Evolutionary conservation across 2,888 invertebrate genomes (phyloP).

Genomic region (Leptopilina myrica): DNA sequence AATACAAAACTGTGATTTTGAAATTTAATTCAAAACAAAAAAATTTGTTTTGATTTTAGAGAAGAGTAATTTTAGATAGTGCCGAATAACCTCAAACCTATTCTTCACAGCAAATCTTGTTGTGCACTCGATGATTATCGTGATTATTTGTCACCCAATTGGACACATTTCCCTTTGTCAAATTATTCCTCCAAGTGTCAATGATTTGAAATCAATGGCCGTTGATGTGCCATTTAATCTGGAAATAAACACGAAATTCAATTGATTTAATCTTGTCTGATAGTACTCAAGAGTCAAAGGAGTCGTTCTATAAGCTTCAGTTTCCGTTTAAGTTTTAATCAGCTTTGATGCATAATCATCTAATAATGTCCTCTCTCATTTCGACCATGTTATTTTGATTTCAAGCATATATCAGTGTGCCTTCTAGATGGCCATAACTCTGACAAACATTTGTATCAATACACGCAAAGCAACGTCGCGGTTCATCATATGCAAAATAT

Average conservation of each 20-base stretch:
- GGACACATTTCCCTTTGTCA: slow-evolving; percentile 78
- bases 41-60: slow-evolving; percentile 81
- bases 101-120: slow-evolving; percentile 78
- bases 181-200: slow-evolving; percentile 79
- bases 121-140: slow-evolving; percentile 76
- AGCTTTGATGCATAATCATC: slow-evolving; percentile 78
- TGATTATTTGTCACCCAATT: slow-evolving; percentile 84
- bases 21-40: too few relatives aligned
- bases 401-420: too few relatives aligned
- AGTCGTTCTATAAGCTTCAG: slow-evolving; percentile 80
- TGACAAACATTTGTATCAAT: too few relatives aligned
- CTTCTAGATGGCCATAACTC: too few relatives aligned
- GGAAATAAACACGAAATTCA: slow-evolving; percentile 82
- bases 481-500: too few relatives aligned
- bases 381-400: too few relatives aligned
- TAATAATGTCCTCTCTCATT: slow-evolving; percentile 74
- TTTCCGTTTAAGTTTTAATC: slow-evolving; percentile 78
- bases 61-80: slow-evolving; percentile 81
- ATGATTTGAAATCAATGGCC: slow-evolving; percentile 79
- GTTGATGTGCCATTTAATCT: slow-evolving; percentile 75
- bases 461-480: too few relatives aligned
- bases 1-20: too few relatives aligned
- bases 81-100: slow-evolving; percentile 69
- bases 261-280: slow-evolving; percentile 74
- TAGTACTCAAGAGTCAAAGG: slow-evolving; percentile 78